Percentiles rank a stretch among this genome's conserved stretches.
Evolutionary conservation across 2,797 vertebrate genomes (phyloP).

Genomic region (Crax fasciolata): DNA sequence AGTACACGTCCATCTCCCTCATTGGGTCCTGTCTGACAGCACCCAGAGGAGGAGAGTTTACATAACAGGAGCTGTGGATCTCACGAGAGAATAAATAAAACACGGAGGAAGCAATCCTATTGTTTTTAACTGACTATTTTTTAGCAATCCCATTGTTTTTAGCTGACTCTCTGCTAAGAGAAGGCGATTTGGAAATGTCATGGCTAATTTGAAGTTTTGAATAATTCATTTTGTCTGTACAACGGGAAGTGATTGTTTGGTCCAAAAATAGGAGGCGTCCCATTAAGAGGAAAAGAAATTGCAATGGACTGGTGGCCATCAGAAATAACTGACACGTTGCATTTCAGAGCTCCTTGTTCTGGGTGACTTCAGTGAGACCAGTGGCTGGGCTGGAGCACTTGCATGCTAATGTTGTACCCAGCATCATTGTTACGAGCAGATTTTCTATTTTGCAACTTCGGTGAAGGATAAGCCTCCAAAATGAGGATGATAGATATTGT

Average conservation of each 20-base stretch:
- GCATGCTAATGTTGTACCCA: constrained; percentile 27
- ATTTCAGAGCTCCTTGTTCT: constrained; percentile 49
- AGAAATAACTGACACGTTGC: constrained; percentile 33
- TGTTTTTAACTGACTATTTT: constrained; percentile 45
- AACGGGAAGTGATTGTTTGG: constrained; percentile 59
- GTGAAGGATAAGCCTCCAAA: constrained; percentile 18
- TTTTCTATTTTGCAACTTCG: neutral
- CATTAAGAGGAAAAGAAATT: constrained; percentile 55
- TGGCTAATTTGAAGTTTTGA: constrained; percentile 64
- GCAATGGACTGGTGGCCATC: constrained; percentile 50
- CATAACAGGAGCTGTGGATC: neutral
- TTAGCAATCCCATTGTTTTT: neutral
- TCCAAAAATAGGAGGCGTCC: constrained; percentile 64
- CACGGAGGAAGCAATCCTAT: constrained; percentile 8
- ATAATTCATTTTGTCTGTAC: constrained; percentile 56
- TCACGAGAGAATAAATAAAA: constrained; percentile 1
- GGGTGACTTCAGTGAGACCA: constrained; percentile 19
- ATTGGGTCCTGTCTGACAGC: neutral
- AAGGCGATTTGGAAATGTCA: constrained; percentile 52
- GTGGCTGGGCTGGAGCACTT: constrained; percentile 20
- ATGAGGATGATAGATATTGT: neutral
- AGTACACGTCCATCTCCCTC: neutral
- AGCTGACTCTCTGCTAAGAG: constrained; percentile 51
- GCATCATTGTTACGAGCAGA: neutral
- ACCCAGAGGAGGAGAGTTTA: constrained; percentile 25